Conservation (phyloP, 2,888 invertebrate species). For the Bellardia bayeri region DNA sequence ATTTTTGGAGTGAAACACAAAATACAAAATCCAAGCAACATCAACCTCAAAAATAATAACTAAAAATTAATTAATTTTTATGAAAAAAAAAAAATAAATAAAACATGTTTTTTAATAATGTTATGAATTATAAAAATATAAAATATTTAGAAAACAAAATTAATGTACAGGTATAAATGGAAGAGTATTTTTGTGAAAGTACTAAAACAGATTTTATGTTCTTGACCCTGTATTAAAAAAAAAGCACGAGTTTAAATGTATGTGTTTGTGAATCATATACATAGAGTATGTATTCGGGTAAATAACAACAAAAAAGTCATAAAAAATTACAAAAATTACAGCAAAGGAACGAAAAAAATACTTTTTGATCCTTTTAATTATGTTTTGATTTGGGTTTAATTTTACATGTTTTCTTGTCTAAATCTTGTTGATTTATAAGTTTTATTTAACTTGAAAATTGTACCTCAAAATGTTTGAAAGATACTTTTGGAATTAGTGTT, state of each 20-base stretch:
- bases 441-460: too few relatives aligned
- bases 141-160: background rate
- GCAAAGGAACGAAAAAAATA: too few relatives aligned
- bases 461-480: too few relatives aligned
- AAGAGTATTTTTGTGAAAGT: conserved; percentile 28
- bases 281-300: background rate
- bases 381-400: too few relatives aligned
- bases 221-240: conserved; percentile 33
- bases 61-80: conserved; percentile 13
- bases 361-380: too few relatives aligned
- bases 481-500: too few relatives aligned
- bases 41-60: conserved; percentile 14
- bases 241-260: background rate
- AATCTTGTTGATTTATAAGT: too few relatives aligned
- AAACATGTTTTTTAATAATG: conserved; percentile 11
- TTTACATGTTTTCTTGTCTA: too few relatives aligned
- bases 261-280: background rate
- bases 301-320: background rate
- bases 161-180: background rate
- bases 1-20: conserved; percentile 46
- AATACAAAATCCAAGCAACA: background rate
- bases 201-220: conserved; percentile 20
- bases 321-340: too few relatives aligned
- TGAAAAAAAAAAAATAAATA: conserved; percentile 19
- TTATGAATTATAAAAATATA: background rate